Percentiles rank a stretch among this genome's conserved stretches.
These are phyloP conservation scores for Volucella bombylans DNA, from an alignment of 2,888 invertebrate genomes.

Conservation along the genomic window DNA sequence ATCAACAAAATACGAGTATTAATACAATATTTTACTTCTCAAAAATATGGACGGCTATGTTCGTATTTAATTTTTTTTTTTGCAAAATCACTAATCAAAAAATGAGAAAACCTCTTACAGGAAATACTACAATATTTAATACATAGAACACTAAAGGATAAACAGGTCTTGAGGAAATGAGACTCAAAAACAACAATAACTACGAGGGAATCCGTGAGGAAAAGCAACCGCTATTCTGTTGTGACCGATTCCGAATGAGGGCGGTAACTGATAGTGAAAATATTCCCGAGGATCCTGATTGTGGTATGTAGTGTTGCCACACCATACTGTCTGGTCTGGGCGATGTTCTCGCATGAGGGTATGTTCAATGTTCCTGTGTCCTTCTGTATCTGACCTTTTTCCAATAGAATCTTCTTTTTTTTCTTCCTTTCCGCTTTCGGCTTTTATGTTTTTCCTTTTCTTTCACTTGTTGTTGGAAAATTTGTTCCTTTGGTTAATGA, in stretches of 20 bases:
- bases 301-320: conserved; percentile 54
- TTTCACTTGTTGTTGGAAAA: background rate
- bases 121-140: conserved; percentile 29
- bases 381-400: conserved; percentile 68
- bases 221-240: conserved; percentile 49
- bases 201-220: background rate
- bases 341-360: conserved; percentile 3
- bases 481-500: background rate
- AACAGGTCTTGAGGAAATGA: background rate
- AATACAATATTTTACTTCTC: background rate
- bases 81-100: background rate
- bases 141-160: conserved; percentile 9
- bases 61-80: background rate
- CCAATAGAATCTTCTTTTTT: conserved; percentile 19
- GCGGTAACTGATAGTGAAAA: conserved; percentile 71
- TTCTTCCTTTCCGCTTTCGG: conserved; percentile 21
- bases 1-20: background rate
- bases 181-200: conserved; percentile 22
- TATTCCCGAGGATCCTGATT: conserved; percentile 60
- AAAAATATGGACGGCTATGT: conserved; percentile 49
- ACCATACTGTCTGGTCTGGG: conserved; percentile 60
- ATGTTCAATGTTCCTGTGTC: conserved; percentile 38
- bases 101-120: background rate
- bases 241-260: conserved; percentile 67
- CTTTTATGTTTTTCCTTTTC: background rate